Evolutionary conservation across 2,797 vertebrate species (phyloP).

Genomic region (Tragelaphus oryx): DNA sequence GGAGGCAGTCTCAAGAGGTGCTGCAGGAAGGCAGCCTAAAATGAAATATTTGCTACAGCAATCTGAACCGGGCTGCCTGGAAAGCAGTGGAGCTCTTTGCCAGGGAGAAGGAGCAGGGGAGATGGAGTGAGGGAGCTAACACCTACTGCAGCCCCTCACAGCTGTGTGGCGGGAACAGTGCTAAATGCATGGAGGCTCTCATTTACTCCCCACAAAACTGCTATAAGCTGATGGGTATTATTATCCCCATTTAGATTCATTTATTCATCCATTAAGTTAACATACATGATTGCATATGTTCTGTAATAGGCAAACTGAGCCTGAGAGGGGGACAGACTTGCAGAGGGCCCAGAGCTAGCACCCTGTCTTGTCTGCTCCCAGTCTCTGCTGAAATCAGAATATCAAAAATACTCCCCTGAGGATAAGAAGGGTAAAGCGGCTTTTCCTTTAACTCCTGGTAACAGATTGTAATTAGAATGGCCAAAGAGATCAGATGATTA

Average conservation of each 20-base stretch:
- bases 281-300: neutral
- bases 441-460: neutral
- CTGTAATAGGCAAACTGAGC: neutral
- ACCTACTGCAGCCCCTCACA: neutral
- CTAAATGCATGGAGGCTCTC: neutral
- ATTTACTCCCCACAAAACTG: neutral
- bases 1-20: constrained; percentile 52
- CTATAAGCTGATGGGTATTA: neutral
- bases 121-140: neutral
- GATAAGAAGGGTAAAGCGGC: neutral
- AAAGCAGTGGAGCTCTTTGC: neutral
- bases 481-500: neutral
- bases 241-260: neutral
- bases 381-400: neutral
- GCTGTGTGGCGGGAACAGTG: neutral
- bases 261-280: neutral
- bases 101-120: neutral
- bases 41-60: constrained; percentile 56
- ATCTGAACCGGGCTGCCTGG: constrained; percentile 29
- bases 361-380: neutral
- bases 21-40: constrained; percentile 47
- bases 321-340: neutral
- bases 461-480: neutral
- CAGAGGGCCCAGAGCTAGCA: neutral
- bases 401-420: neutral